A percentile compares a stretch with the other conserved stretches of the same genome.
Conservation (phyloP, 2,888 invertebrate species). For the Dicycla oo region DNA sequence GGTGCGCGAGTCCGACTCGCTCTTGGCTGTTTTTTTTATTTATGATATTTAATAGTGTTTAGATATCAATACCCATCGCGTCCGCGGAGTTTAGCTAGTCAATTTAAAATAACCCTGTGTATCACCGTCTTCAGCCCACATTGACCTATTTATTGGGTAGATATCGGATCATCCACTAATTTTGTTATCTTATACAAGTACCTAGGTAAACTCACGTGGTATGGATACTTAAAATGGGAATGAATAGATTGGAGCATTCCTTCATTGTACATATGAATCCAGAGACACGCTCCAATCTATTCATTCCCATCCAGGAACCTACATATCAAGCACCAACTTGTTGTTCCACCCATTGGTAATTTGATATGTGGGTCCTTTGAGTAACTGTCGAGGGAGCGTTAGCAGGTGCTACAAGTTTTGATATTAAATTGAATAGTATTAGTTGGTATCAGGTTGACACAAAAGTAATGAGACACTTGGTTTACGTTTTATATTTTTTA, state of each 20-base stretch:
- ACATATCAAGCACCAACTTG: not conserved
- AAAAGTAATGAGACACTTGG: no score
- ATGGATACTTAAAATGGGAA: not conserved
- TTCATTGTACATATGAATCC: no score
- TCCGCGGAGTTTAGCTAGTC: no score
- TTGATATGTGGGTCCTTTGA: not conserved
- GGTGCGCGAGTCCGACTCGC: no score
- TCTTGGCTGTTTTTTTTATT: no score
- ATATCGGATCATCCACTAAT: not conserved
- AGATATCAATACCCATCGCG: no score
- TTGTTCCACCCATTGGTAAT: not conserved
- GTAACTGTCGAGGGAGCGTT: not conserved
- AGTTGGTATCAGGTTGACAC: no score
- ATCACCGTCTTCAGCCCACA: not conserved
- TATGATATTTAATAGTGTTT: no score
- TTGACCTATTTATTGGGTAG: not conserved
- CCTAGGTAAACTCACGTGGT: not conserved
- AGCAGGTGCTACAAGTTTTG: not conserved
- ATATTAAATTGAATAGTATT: not conserved
- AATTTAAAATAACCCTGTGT: not conserved
- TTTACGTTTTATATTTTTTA: no score
- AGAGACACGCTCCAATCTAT: constrained; percentile 10
- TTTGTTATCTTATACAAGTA: constrained; percentile 5
- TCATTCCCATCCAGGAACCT: not conserved
- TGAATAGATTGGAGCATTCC: no score